Conservation (phyloP, 1,140 invertebrate genomes). For the Drosophila parabipectinata region DNA sequence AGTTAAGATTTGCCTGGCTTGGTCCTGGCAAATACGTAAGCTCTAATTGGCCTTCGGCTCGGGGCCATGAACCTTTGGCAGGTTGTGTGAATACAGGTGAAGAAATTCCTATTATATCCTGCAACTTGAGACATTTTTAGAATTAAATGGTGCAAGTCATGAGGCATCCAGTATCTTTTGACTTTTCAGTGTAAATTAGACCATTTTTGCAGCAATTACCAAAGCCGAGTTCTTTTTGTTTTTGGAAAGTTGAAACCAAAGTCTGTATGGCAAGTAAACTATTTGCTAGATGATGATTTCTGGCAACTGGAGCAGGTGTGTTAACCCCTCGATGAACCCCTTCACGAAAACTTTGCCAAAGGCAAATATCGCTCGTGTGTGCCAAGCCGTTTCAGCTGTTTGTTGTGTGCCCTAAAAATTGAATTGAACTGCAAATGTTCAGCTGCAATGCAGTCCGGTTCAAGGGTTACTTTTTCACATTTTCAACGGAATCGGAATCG, state of each 20-base stretch:
- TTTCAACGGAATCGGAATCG: slow-evolving; percentile 29
- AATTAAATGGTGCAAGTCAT: too few species aligned
- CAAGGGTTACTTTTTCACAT: slow-evolving; percentile 43
- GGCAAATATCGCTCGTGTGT: slow-evolving; percentile 49
- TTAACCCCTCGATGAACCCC: slow-evolving; percentile 37
- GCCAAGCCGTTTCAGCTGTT: slow-evolving; percentile 53
- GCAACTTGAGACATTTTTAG: too few species aligned
- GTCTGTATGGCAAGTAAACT: slow-evolving; percentile 16
- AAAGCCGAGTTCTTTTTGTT: slow-evolving; percentile 18
- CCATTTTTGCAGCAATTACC: slow-evolving; percentile 14
- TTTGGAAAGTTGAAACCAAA: not conserved
- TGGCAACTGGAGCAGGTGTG: slow-evolving; percentile 44
- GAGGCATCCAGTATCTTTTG: too few species aligned
- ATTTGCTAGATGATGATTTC: slow-evolving; percentile 38
- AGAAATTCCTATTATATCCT: not conserved
- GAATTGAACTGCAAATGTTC: slow-evolving; percentile 62
- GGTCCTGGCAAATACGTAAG: slow-evolving; percentile 43
- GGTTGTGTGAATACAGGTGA: not conserved
- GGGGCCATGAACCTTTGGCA: slow-evolving; percentile 30
- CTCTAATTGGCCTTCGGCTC: slow-evolving; percentile 46
- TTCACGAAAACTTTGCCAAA: slow-evolving; percentile 52
- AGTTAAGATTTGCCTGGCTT: slow-evolving; percentile 28
- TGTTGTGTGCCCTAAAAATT: slow-evolving; percentile 59
- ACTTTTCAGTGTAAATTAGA: not conserved
- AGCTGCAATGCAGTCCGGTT: slow-evolving; percentile 38